Evolutionary conservation across 1,140 invertebrate genomes (phyloP), one percentile per base, ranked within the genome.

Genomic region (Samia ricini): DNA sequence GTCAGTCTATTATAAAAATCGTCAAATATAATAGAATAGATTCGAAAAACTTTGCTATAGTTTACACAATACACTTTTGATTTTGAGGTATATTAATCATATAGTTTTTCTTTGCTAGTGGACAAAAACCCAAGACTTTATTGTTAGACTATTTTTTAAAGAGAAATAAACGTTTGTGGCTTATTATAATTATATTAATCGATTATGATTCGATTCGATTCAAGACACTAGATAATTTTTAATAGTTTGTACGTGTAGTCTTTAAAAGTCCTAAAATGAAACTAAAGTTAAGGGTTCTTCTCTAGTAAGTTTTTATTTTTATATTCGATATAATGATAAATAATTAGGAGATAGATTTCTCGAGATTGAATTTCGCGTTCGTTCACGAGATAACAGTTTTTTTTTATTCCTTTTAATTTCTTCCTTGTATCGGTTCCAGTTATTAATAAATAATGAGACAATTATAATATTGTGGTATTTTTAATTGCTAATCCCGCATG

Each of bases 231-330:
- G 33, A 36, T 36, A 36, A 36, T 42, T 42, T n/a, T n/a, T n/a
- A n/a, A 15, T 42, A 42, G 33, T 61, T 18, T 56, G 60, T 71
- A n/a, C n/a, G n/a, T n/a, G n/a, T n/a, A n/a, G n/a, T n/a, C n/a
- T n/a, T n/a, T n/a, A n/a, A n/a, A n/a, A 71, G 66, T 65, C 63
- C 36, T 51, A 29, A 60, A 64, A 63, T 66, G 60, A 60, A 68
- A 77, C 50, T 77, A 42, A 42, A 15, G 7, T 42, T 42, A 74
- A 75, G 74, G 69, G 66, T 76, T 56, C n/a, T n/a, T n/a, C n/a
- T n/a, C 72, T 73, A 75, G 64, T 85, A 84, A 76, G 77, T 84
- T 86, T 85, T 85, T 81, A 81, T 85, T 85, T 86, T 86, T 86
- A 85, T 84, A 86, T 82, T 71, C 69, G 68, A 60, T 56, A 61